Evolutionary conservation across 2,888 invertebrate species (phyloP).

Genomic region (Rotaria sp.): DNA sequence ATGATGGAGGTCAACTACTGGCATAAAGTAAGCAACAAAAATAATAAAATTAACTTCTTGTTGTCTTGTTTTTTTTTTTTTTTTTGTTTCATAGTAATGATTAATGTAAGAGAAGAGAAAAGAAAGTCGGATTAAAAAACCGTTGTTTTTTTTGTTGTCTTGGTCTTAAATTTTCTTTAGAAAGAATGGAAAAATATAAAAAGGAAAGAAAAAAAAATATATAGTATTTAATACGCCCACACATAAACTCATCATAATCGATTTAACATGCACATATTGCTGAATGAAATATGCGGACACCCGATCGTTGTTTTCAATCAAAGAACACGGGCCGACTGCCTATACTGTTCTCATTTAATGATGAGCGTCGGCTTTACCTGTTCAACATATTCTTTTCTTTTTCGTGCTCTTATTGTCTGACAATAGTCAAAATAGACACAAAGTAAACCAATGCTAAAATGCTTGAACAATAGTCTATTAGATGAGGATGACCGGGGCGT

Average conservation of each 20-base stretch:
- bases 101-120: neutral
- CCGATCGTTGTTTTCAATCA: neutral
- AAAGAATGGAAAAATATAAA: neutral
- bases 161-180: neutral
- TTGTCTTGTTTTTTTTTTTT: neutral
- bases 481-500: slow-evolving; percentile 9
- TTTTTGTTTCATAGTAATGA: neutral
- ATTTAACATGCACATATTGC: slow-evolving; percentile 8
- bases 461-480: slow-evolving; percentile 21
- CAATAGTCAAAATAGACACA: slow-evolving; percentile 10
- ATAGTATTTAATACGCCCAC: neutral
- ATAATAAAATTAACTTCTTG: neutral
- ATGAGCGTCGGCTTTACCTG: neutral
- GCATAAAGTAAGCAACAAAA: neutral
- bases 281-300: neutral
- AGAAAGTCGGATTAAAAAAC: neutral
- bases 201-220: neutral
- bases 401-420: slow-evolving; percentile 17
- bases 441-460: neutral
- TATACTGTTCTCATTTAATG: neutral
- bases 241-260: neutral
- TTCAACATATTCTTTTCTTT: neutral
- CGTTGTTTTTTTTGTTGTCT: neutral
- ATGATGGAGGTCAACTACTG: neutral
- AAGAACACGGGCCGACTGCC: neutral